Evolutionary conservation across 2,888 invertebrate species (phyloP).

Genomic region (Ecdyonurus torrentis): DNA sequence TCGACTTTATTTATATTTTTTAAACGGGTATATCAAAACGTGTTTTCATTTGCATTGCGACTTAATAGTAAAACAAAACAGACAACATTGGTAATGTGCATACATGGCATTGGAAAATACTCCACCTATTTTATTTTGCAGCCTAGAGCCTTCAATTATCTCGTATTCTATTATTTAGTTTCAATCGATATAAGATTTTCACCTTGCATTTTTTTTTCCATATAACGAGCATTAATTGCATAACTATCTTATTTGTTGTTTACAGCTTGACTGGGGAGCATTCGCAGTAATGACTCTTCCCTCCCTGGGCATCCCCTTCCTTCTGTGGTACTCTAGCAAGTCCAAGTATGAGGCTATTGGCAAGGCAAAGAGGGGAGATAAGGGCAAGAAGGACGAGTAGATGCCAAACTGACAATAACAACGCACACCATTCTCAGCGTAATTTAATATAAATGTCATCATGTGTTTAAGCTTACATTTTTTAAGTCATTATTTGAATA

Average conservation of each 20-base stretch:
- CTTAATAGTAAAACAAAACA: no score
- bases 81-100: no score
- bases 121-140: no score
- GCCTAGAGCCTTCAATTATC: no score
- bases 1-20: no score
- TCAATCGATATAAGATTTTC: no score
- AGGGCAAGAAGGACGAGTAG: neutral
- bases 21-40: no score
- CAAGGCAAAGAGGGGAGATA: conserved; percentile 31
- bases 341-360: conserved; percentile 76
- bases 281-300: conserved; percentile 95
- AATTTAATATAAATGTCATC: neutral
- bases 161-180: no score
- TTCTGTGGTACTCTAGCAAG: conserved; percentile 88
- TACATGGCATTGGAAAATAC: no score
- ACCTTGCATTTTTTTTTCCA: no score
- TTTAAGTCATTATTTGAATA: neutral
- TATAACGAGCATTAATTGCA: neutral
- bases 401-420: neutral
- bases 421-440: neutral
- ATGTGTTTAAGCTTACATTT: neutral
- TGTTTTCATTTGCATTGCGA: no score
- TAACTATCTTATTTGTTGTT: conserved; percentile 13
- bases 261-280: conserved; percentile 78
- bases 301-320: conserved; percentile 83